Percentiles rank a stretch among this genome's conserved stretches.
Evolutionary conservation across 2,888 invertebrate genomes (phyloP).

Genomic region (Polydrusus pterygomalis): DNA sequence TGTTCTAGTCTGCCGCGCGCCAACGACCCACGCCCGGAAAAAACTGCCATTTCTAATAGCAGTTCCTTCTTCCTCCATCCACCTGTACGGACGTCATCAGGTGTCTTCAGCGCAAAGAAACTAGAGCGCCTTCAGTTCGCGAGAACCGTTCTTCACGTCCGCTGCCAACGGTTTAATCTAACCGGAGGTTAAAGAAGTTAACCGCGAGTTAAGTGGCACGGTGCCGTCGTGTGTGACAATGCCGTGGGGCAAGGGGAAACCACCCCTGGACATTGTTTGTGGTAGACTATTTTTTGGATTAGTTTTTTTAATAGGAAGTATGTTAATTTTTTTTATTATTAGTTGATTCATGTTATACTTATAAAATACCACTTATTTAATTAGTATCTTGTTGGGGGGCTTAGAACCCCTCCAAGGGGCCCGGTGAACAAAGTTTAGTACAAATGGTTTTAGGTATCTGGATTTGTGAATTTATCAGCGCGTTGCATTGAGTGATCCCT

Average conservation of each 20-base stretch:
- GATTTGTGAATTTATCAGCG: too few species aligned
- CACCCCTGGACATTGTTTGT: background rate
- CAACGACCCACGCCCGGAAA: too few species aligned
- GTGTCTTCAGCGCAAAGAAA: constrained; percentile 9
- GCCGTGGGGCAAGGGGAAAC: constrained; percentile 5
- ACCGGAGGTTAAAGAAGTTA: background rate
- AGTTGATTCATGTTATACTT: background rate
- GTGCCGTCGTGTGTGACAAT: background rate
- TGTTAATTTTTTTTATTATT: background rate
- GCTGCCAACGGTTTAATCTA: constrained; percentile 4
- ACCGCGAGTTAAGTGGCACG: constrained; percentile 11
- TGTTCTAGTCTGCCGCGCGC: too few species aligned
- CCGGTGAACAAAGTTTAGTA: too few species aligned
- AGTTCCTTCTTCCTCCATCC: constrained; percentile 13
- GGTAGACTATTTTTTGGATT: background rate
- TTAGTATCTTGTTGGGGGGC: too few species aligned
- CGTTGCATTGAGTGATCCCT: too few species aligned
- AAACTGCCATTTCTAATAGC: constrained; percentile 7
- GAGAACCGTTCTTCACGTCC: constrained; percentile 5
- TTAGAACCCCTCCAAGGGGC: too few species aligned
- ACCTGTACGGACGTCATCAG: background rate
- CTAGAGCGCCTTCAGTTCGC: constrained; percentile 18
- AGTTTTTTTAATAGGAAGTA: constrained; percentile 6
- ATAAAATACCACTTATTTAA: too few species aligned
- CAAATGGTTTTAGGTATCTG: too few species aligned